Base-by-base conservation (phyloP, 2,888 invertebrate species). In the Tetheella fluctuosa region DNA sequence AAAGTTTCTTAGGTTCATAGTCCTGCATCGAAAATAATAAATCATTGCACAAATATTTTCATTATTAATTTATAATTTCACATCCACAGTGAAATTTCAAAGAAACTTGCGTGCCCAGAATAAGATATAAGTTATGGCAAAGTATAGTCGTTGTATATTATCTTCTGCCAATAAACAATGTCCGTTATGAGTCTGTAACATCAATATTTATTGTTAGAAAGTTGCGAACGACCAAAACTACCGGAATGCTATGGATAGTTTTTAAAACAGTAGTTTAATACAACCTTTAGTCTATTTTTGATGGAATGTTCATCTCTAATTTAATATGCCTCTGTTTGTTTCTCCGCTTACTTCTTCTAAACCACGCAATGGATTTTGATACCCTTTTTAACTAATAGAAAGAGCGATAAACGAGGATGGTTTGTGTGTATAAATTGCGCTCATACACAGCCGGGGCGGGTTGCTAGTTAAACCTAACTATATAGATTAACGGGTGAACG, bases 151-250 rank as follows among this genome's bases (percentile, higher is more conserved):
- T 23, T 23, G 25, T 25, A 28, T 25, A 13, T n/a, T 23, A 28
- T 80, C 72, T 68, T 70, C 59, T 5, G 48, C 68, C 79, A 74
- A 80, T 80, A 77, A 79, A 80, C 76, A 76, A 79, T 69, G 69
- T 57, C 59, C 64, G 72, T 70, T 74, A 68, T 64, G 62, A 63
- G 37, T 58, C 64, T 56, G 64, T 59, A 65, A 67, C 67, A 67
- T 71, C 76, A 70, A 80, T 79, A 80, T 80, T 80, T 79, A 80
- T 80, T 65, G 70, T 59, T 59, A 64, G 67, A 69, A 73, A 79
- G 71, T 65, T 71, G 68, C 67, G 59, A 64, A 66, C 56, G 71
- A 28, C 28, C 3, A n/a, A 28, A 28, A 30, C 30, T n/a, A 28
- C 5, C 71, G 69, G 59, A 70, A 71, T 67, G 64, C 69, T 64